phyloP scores from a whole-genome alignment of 2,888 invertebrate genomes.

The Tetanocera ferruginea region DNA sequence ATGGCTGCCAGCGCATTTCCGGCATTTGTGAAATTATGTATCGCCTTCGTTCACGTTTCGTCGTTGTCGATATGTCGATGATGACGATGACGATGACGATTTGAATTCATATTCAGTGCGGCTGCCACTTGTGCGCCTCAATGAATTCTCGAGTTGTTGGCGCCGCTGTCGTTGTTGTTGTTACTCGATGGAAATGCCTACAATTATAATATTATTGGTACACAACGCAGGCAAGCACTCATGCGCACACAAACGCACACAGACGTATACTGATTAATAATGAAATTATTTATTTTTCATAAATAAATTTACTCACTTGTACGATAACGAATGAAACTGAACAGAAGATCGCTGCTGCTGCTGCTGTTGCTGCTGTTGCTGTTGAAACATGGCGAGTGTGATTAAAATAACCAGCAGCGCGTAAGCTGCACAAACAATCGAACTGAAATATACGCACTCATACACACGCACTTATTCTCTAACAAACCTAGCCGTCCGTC shows the following conservation, averaged over 20 bases:
- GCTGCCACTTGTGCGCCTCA: neutral
- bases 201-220: conserved; percentile 1
- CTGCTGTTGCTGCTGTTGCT: neutral
- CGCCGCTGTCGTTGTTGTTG: neutral
- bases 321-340: neutral
- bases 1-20: neutral
- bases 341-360: neutral
- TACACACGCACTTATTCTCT: no score
- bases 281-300: conserved; percentile 1
- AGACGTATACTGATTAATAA: conserved; percentile 1
- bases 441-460: no score
- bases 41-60: neutral
- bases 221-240: neutral
- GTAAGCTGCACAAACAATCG: no score
- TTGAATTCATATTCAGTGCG: neutral
- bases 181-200: neutral
- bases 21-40: neutral
- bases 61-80: neutral
- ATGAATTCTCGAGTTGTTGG: neutral
- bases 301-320: conserved; percentile 16
- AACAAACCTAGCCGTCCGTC: no score
- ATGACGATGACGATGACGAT: neutral
- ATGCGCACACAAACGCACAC: neutral
- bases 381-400: neutral
- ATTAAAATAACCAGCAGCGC: neutral